Evolutionary conservation across 2,113 vertebrate genomes (phyloP).

Genomic region (Anseranas semipalmata): DNA sequence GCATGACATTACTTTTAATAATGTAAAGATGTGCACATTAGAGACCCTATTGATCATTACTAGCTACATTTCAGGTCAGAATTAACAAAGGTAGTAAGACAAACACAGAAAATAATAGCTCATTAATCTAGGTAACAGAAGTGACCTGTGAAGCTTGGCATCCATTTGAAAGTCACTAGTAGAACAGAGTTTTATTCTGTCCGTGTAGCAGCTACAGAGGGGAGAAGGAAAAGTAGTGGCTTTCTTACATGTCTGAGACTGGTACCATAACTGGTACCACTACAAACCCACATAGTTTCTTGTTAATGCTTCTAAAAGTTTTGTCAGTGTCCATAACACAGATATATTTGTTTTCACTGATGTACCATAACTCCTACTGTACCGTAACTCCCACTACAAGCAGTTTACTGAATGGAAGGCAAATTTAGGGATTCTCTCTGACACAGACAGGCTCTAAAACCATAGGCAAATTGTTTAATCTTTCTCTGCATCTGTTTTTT

Average conservation of each 20-base stretch:
- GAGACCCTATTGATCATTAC: constrained; percentile 10
- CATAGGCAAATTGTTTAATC: background rate
- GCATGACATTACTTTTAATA: background rate
- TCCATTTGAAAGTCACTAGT: background rate
- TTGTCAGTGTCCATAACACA: background rate
- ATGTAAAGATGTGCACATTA: background rate
- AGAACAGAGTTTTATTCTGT: background rate
- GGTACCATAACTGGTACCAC: background rate
- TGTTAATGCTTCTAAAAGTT: background rate
- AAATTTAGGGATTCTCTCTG: background rate
- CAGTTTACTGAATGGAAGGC: background rate
- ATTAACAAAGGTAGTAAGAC: constrained; percentile 24
- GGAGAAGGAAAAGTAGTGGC: background rate
- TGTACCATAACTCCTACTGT: background rate
- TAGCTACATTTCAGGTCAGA: constrained; percentile 9
- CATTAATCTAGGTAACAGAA: constrained; percentile 18
- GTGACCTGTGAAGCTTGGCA: background rate
- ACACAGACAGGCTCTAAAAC: background rate
- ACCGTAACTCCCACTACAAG: background rate
- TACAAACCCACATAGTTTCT: background rate
- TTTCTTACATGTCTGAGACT: background rate
- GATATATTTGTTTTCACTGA: background rate
- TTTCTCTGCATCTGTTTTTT: background rate
- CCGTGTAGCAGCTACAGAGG: background rate
- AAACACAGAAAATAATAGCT: constrained; percentile 26